Evolutionary conservation across 2,888 invertebrate genomes (phyloP), one percentile per base, ranked within the genome.

Genomic region (Eustalomyia histrio): DNA sequence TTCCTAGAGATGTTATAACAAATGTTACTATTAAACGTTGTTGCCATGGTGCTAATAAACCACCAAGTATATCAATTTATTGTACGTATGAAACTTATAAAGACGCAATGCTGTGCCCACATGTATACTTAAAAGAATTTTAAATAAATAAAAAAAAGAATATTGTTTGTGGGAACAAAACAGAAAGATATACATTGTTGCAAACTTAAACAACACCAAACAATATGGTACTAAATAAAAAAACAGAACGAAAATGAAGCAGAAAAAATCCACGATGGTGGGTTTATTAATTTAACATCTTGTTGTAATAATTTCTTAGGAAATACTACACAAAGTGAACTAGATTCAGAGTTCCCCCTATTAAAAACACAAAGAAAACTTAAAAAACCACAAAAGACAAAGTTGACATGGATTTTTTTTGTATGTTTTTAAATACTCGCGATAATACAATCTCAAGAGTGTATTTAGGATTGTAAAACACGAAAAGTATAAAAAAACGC

Each of bases 251-350:
- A 57, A 29, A 24, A 29, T 16, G 12, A 33, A 67, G 50, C 29
- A 17, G 21, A 21, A 21, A 29, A 73, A 76, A n/a, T 5, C 29
- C 17, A 63, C n/a, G 43, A 76, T 60, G 43, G 58, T 69, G 74
- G 29, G 61, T 47, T 74, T 74, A 61, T 81, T 81, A 78, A 81
- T 78, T 81, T 71, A 78, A 78, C 74, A 78, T 81, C 71, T 78
- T 74, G 72, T 63, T 73, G 67, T 67, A 67, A 75, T 75, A 67
- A 79, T 75, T 67, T 81, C 52, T n/a, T 52, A 50, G 67, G 67
- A 65, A 74, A 67, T 43, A 55, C 21, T 21, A 8, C 8, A 57
- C 50, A 52, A n/a, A 33, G 35, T 17, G 24, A 53, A 29, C 12
- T 35, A 64, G 39, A 16, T 3, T n/a, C 21, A 18, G n/a, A 71